A percentile compares a stretch with the other conserved stretches of the same genome.
phyloP scores from a whole-genome alignment of 2,797 vertebrate species.

The Neosalanx taihuensis region DNA sequence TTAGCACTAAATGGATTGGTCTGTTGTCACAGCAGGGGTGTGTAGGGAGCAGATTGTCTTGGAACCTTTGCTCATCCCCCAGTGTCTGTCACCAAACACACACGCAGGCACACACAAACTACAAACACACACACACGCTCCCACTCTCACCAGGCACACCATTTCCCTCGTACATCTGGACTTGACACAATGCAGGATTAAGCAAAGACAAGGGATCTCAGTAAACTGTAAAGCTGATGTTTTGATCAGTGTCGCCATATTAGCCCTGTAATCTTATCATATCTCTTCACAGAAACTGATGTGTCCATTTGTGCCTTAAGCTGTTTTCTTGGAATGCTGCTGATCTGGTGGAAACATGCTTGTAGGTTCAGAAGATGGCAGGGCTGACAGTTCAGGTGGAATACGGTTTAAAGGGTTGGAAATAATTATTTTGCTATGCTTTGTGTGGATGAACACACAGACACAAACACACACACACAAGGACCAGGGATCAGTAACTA shows the following conservation, averaged over 20 bases:
- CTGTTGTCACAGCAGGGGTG: conserved; percentile 42
- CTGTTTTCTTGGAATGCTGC: too few relatives aligned
- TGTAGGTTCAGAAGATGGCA: too few relatives aligned
- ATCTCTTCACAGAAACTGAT: too few relatives aligned
- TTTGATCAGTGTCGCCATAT: too few relatives aligned
- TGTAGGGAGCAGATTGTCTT: conserved; percentile 53
- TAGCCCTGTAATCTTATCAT: too few relatives aligned
- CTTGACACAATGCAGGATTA: conserved; percentile 1
- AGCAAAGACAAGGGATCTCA: neutral
- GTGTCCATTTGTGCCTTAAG: too few relatives aligned
- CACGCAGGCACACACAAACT: conserved; percentile 5
- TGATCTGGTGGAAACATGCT: too few relatives aligned
- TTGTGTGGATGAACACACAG: neutral
- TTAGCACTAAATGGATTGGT: conserved; percentile 51
- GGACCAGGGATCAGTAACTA: neutral
- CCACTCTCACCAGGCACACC: neutral
- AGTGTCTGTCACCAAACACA: neutral
- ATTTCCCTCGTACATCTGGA: neutral
- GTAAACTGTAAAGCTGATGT: too few relatives aligned
- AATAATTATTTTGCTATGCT: too few relatives aligned
- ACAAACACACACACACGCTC: conserved; percentile 8
- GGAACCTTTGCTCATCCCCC: conserved; percentile 32
- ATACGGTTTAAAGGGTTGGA: too few relatives aligned
- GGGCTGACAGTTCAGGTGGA: too few relatives aligned
- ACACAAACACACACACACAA: neutral